Percentiles rank a stretch among this genome's conserved stretches.
Evolutionary conservation across 2,113 vertebrate species (phyloP).

Genomic region (Sinocyclocheilus anophthalmus): DNA sequence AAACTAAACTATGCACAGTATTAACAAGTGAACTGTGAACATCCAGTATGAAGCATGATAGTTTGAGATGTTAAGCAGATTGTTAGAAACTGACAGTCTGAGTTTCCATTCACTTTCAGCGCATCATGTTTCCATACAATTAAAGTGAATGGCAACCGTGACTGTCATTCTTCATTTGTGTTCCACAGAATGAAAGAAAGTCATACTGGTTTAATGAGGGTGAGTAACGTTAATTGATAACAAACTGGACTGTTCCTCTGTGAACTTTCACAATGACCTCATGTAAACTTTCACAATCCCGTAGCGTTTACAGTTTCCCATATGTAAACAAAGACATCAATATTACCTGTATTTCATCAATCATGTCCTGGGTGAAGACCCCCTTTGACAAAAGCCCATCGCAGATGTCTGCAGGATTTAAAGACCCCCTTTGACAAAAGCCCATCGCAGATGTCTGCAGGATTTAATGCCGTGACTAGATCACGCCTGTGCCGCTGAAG

Average conservation of each 20-base stretch:
- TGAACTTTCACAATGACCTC: neutral
- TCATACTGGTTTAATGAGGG: neutral
- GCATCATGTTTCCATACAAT: too few species aligned
- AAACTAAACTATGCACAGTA: neutral
- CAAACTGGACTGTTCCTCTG: neutral
- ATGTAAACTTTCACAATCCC: neutral
- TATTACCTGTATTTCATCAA: constrained; percentile 88
- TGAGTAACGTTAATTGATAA: neutral
- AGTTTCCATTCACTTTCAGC: too few species aligned
- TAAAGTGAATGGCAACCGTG: neutral
- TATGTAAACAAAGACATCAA: neutral
- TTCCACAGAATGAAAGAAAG: neutral
- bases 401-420: constrained; percentile 79
- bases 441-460: constrained; percentile 76
- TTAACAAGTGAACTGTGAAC: neutral
- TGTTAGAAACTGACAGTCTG: too few species aligned
- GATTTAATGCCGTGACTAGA: constrained; percentile 79
- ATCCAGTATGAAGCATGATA: neutral
- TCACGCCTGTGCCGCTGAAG: constrained; percentile 73
- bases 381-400: constrained; percentile 76
- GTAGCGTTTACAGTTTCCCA: neutral
- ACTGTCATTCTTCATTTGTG: neutral
- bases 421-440: constrained; percentile 79
- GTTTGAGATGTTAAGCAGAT: neutral
- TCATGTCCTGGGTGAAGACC: constrained; percentile 85